Conservation (phyloP, 2,888 invertebrate species). For the Heliconius ethilla region DNA sequence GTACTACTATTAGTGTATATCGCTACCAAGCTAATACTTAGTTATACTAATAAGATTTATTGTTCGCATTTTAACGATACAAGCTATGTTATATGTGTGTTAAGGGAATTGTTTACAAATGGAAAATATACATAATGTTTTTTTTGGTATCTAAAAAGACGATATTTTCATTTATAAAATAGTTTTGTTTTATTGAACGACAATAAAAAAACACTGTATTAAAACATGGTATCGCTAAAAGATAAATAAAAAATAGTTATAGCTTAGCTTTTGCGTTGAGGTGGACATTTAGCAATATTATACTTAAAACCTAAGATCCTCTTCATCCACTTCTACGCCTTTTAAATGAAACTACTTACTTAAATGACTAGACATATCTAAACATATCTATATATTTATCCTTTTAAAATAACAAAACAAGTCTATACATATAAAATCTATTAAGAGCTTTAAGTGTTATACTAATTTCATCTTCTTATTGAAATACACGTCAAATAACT, state of each 20-base stretch:
- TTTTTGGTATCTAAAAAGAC: no score
- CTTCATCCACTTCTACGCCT: neutral
- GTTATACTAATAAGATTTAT: no score
- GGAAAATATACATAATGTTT: no score
- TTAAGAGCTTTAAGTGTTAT: conserved; percentile 11
- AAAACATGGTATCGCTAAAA: neutral
- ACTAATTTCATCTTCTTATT: conserved; percentile 37
- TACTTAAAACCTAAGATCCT: neutral
- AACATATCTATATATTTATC: neutral
- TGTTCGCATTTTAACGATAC: no score
- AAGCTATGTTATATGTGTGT: no score
- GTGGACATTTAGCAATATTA: conserved; percentile 6
- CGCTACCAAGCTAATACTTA: no score
- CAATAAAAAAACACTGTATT: no score
- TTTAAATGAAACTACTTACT: neutral
- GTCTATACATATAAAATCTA: neutral
- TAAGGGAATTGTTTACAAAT: no score
- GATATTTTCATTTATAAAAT: no score
- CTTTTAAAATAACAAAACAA: neutral
- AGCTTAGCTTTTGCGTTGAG: conserved; percentile 14
- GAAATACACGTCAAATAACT: conserved; percentile 42
- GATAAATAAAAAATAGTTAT: neutral
- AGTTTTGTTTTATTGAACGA: neutral
- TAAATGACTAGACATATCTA: neutral
- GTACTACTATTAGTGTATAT: no score